Conservation (phyloP, 2,888 invertebrate genomes). For the Apodemia mormo region DNA sequence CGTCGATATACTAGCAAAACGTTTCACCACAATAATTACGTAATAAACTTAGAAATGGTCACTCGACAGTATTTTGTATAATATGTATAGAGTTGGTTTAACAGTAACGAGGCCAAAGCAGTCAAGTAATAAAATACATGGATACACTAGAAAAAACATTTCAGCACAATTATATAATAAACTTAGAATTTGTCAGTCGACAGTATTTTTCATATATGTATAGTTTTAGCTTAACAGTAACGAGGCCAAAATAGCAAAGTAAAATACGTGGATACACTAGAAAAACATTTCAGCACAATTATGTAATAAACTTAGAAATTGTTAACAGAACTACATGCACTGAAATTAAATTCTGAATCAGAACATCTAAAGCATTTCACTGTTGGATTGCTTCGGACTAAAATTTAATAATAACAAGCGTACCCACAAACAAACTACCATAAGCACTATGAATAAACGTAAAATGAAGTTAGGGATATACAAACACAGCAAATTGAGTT, state of each 20-base stretch:
- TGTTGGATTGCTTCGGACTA: conserved; percentile 6
- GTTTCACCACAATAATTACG: too few relatives aligned
- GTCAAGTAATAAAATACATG: too few relatives aligned
- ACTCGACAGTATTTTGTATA: too few relatives aligned
- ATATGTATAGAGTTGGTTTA: too few relatives aligned
- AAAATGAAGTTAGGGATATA: neutral
- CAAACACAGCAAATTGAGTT: neutral
- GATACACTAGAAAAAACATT: too few relatives aligned
- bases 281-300: too few relatives aligned
- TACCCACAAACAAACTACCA: conserved; percentile 13
- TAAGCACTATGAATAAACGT: conserved; percentile 14
- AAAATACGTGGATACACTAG: too few relatives aligned
- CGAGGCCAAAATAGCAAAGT: too few relatives aligned
- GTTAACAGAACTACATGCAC: conserved; percentile 7
- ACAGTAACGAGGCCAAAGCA: too few relatives aligned
- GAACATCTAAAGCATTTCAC: conserved; percentile 7
- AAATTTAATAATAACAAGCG: conserved; percentile 15
- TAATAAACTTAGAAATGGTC: neutral
- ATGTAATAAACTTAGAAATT: neutral
- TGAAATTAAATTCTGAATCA: conserved; percentile 14
- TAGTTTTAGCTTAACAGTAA: too few relatives aligned
- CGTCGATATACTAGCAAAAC: too few relatives aligned
- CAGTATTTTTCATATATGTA: too few relatives aligned
- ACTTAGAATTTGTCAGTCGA: neutral
- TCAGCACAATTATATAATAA: neutral